A percentile compares a stretch with the other conserved stretches of the same genome.
These are phyloP conservation scores for Chrysochloris asiatica DNA, from an alignment of 2,113 vertebrate species.

Conservation along the genomic window DNA sequence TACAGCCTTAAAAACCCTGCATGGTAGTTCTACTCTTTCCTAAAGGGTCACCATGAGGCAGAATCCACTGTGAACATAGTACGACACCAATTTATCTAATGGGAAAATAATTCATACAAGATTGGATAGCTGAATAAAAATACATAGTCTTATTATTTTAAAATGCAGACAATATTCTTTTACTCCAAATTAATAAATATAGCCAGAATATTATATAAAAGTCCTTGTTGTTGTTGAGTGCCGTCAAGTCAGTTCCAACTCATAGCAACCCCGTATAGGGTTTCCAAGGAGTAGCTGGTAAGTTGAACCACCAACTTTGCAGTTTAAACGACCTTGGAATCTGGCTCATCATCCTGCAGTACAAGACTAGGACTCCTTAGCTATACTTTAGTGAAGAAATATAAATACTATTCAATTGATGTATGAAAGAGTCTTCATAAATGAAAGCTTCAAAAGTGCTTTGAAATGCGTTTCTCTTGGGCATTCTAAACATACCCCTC, in stretches of 20 bases:
- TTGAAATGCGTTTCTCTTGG: conserved; percentile 28
- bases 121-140: neutral
- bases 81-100: neutral
- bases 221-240: too few species aligned
- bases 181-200: conserved; percentile 12
- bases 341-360: too few species aligned
- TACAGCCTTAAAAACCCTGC: too few species aligned
- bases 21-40: too few species aligned
- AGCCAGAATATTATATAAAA: conserved; percentile 8
- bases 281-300: too few species aligned
- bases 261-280: too few species aligned
- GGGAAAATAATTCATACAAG: neutral
- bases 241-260: too few species aligned
- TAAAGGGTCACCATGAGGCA: too few species aligned
- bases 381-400: neutral
- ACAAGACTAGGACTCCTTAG: too few species aligned
- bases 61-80: too few species aligned
- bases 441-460: neutral
- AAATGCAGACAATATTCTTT: neutral
- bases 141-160: conserved; percentile 1
- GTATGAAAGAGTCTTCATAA: neutral
- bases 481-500: neutral
- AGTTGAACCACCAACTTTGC: too few species aligned
- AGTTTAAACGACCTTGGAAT: too few species aligned
- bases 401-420: neutral